phyloP scores from a whole-genome alignment of 2,113 vertebrate species.

The Peromyscus californicus region DNA sequence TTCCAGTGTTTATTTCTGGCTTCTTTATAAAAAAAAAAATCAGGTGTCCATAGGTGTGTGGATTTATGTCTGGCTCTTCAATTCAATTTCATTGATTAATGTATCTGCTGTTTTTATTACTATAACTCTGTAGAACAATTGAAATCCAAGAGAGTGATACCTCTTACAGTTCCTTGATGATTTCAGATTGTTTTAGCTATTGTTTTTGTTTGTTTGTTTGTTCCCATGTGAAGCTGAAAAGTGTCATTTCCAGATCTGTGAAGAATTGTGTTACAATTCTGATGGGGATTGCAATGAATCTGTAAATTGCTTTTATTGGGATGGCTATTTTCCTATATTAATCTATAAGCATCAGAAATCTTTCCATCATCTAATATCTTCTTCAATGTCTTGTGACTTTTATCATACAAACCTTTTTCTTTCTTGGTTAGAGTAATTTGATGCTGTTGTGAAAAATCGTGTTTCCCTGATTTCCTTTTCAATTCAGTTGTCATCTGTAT shows the following conservation, averaged over 20 bases:
- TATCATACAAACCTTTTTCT: neutral
- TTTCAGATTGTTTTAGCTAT: no score
- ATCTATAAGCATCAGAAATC: neutral
- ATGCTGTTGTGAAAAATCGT: neutral
- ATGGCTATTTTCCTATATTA: neutral
- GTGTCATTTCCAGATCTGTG: neutral
- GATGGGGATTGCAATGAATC: neutral
- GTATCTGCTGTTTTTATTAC: no score
- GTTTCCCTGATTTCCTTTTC: neutral
- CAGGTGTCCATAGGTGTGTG: no score
- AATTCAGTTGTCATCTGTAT: neutral
- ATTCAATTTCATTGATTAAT: no score
- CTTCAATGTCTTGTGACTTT: neutral
- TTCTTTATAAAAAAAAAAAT: no score
- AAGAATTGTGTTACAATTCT: neutral
- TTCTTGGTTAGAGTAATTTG: neutral
- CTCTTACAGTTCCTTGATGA: no score
- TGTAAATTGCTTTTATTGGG: neutral
- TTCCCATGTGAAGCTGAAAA: neutral
- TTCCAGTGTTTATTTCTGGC: no score
- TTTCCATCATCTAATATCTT: neutral
- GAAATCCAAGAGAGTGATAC: no score
- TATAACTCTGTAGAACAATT: no score
- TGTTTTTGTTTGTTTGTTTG: no score
- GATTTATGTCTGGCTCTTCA: no score